phyloP scores from a whole-genome alignment of 92 coral and sea anemone genomes.

The Pocillopora grandis region DNA sequence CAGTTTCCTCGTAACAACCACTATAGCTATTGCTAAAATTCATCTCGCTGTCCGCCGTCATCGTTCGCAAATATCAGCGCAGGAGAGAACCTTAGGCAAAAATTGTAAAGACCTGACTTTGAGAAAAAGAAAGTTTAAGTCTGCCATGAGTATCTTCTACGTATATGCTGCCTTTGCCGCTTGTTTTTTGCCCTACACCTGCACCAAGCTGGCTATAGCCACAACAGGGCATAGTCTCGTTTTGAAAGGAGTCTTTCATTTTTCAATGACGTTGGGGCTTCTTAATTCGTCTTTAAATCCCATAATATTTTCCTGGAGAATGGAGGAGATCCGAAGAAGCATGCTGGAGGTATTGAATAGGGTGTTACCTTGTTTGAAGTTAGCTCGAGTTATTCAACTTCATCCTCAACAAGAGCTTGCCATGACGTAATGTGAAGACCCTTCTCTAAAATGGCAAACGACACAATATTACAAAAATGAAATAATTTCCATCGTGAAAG shows the following conservation, averaged over 20 bases:
- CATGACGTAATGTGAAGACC: background rate
- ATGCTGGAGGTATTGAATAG: background rate
- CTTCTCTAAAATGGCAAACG: background rate
- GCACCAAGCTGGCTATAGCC: background rate
- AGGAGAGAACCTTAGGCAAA: no score
- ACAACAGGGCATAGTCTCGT: background rate
- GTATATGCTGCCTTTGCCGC: slow-evolving; percentile 4
- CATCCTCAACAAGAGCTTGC: background rate
- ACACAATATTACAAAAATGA: background rate
- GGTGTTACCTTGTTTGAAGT: background rate
- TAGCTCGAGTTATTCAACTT: background rate
- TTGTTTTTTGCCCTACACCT: slow-evolving; percentile 3
- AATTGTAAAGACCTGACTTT: background rate
- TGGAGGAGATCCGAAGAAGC: slow-evolving; percentile 9
- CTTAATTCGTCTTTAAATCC: slow-evolving; percentile 17
- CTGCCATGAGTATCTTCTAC: slow-evolving; percentile 5
- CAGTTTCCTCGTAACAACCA: slow-evolving; percentile 3
- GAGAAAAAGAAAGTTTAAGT: slow-evolving; percentile 1
- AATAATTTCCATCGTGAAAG: no score
- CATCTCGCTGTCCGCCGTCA: slow-evolving; percentile 15
- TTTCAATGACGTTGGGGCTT: slow-evolving; percentile 10
- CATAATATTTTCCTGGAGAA: slow-evolving; percentile 21
- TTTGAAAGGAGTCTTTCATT: slow-evolving; percentile 11
- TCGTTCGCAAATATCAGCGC: slow-evolving; percentile 10
- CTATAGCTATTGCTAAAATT: slow-evolving; percentile 10